Base-by-base conservation (phyloP, 2,888 invertebrate genomes). In the Philereme vetulata region DNA sequence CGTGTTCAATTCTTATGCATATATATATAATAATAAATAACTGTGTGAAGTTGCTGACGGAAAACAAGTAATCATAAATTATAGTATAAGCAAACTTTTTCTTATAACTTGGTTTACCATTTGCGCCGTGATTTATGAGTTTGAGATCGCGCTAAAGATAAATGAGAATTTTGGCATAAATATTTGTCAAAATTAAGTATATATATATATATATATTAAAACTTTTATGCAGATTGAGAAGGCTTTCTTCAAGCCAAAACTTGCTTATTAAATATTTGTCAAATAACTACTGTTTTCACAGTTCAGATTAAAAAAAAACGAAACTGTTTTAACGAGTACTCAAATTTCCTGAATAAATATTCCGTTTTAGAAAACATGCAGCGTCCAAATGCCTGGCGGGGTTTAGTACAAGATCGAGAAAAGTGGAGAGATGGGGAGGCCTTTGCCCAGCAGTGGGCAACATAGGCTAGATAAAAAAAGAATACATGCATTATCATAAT, bases 1-100 rank as follows among this genome's bases (percentile, higher is more conserved):
- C 8, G 38, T 38, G 3, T 8, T 38, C 7, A 36, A 36, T 36
- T 36, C 36, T 7, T 36, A 36, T 7, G 34, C 7, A 46, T 42
- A 40, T 51, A 8, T 11, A 56, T 46, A 40, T 38, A 35, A 51
- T n/a, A n/a, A n/a, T n/a, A n/a, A n/a, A n/a, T n/a, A n/a, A n/a
- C n/a, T n/a, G n/a, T n/a, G n/a, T n/a, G n/a, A n/a, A n/a, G n/a
- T n/a, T n/a, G n/a, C 11, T 49, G 52, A 50, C 46, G 48, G 50
- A 34, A 50, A 51, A 44, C 45, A 52, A 44, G 21, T 50, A 42
- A 44, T 58, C 48, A 58, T 62, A 48, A 55, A 58, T 58, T 34
- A 48, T 5, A 35, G 4, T 51, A 9, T 11, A 45, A 34, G 43
- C 43, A 11, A 52, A 11, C 10, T 40, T 40, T 38, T 45, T 51